Percentiles rank a stretch among this genome's conserved stretches.
Conservation (phyloP, 2,797 vertebrate species). For the Anguilla megastoma region DNA sequence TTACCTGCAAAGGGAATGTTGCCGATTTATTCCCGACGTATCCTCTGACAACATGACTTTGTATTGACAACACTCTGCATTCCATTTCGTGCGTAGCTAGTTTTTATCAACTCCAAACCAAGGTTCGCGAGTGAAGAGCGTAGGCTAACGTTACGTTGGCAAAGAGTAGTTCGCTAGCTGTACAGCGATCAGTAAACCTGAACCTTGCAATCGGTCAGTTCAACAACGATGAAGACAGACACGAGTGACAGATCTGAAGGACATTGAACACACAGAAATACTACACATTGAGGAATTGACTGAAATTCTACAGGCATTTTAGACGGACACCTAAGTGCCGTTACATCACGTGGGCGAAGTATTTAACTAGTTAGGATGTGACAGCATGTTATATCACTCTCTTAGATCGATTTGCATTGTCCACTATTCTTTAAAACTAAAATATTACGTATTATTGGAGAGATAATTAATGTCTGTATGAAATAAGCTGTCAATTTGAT, state of each 20-base stretch:
- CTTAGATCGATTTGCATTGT: constrained; percentile 9
- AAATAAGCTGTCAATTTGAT: not conserved
- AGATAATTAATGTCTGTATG: constrained; percentile 32
- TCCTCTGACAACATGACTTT: constrained; percentile 97
- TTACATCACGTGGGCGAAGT: constrained; percentile 51
- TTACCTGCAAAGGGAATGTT: constrained; percentile 94
- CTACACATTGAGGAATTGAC: constrained; percentile 51
- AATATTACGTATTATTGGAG: not conserved
- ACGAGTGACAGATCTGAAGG: constrained; percentile 54
- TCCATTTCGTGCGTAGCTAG: constrained; percentile 70
- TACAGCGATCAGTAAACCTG: constrained; percentile 37
- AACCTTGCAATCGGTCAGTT: constrained; percentile 32
- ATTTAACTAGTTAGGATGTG: constrained; percentile 10
- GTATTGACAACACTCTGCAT: constrained; percentile 94
- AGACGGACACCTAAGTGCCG: constrained; percentile 51
- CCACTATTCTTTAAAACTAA: not conserved
- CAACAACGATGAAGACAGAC: constrained; percentile 48
- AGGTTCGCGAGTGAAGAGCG: not conserved
- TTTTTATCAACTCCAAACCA: constrained; percentile 42
- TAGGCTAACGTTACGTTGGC: constrained; percentile 12
- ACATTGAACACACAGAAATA: constrained; percentile 49
- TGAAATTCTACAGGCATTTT: constrained; percentile 55
- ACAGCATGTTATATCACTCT: not conserved
- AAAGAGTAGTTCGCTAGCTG: constrained; percentile 34
- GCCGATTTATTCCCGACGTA: constrained; percentile 97